These are phyloP conservation scores for Syngnathus rostellatus DNA, from an alignment of 2,797 vertebrate genomes.

Conservation along the genomic window DNA sequence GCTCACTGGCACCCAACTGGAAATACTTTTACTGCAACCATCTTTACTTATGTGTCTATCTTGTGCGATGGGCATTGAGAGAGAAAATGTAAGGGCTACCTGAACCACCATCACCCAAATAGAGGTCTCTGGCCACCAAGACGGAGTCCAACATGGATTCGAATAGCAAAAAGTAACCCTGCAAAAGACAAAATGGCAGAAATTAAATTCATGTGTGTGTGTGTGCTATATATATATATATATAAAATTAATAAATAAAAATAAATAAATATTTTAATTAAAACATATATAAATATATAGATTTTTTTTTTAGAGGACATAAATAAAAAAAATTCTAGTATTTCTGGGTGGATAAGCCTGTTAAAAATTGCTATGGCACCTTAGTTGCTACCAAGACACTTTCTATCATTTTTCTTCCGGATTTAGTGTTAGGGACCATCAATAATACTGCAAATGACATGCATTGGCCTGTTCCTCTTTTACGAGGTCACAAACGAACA, in stretches of 20 bases:
- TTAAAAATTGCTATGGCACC: too few relatives aligned
- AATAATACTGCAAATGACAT: neutral
- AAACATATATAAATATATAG: too few relatives aligned
- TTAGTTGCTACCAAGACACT: neutral
- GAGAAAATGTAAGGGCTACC: conserved; percentile 64
- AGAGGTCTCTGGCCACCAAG: conserved; percentile 83
- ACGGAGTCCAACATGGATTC: conserved; percentile 98
- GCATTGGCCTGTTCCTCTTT: neutral
- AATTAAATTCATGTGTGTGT: conserved; percentile 1
- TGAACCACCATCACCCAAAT: conserved; percentile 80
- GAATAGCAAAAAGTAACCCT: conserved; percentile 97
- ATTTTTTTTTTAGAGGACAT: too few relatives aligned
- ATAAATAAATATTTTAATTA: too few relatives aligned
- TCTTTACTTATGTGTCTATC: too few relatives aligned
- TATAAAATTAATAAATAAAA: too few relatives aligned
- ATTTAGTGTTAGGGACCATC: neutral
- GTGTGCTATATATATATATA: too few relatives aligned
- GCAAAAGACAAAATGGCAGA: conserved; percentile 18
- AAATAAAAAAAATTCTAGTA: too few relatives aligned
- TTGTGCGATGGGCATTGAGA: neutral
- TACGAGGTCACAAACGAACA: conserved; percentile 13
- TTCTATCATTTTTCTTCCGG: neutral
- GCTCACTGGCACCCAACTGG: too few relatives aligned
- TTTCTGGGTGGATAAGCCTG: too few relatives aligned
- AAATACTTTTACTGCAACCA: too few relatives aligned